Base-by-base conservation (phyloP, 2,888 invertebrate genomes). In the Mellilla xanthometata region DNA sequence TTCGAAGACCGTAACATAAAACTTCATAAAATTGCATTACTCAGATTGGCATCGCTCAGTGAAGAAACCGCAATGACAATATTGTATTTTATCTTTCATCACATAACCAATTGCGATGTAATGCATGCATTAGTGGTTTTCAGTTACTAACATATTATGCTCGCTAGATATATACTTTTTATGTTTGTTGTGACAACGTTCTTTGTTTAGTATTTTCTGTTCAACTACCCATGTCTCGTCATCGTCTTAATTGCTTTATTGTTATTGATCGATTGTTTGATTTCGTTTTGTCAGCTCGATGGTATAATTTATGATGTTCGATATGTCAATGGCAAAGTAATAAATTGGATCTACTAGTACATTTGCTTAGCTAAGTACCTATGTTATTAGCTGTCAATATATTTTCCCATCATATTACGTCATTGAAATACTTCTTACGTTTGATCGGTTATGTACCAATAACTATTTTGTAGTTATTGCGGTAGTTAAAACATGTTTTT, bases 211-310 rank as follows among this genome's bases (percentile, higher is more conserved):
- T 63, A 65, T 76, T 72, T 74, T 74, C 65, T 49, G 31, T 48
- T 34, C 23, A 10, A 39, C 12, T 12, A 27, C 32, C 34, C 42
- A 23, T 8, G 34, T 42, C 34, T 47, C 49, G 51, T 55, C n/a
- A n/a, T n/a, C 70, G 66, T 65, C 60, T 54, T 81, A 82, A 85
- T 83, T 79, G 80, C 62, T 66, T 72, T 71, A 81, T 82, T 84
- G 82, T 78, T 63, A 60, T 69, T 68, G 55, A 53, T 52, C 53
- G 47, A 55, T 53, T 53, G 71, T 68, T 72, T 71, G 67, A 65
- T 66, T 66, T 68, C 60, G 65, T 69, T 48, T 64, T 60, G 70
- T 71, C 70, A 68, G 58, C 70, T 60, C 60, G 62, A 64, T 56
- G 61, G 57, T 60, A 44, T 55, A 51, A 58, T 58, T 54, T 56